These are phyloP conservation scores for Gambusia yucatana DNA, from an alignment of 2,797 vertebrate genomes.

Conservation along the genomic window DNA sequence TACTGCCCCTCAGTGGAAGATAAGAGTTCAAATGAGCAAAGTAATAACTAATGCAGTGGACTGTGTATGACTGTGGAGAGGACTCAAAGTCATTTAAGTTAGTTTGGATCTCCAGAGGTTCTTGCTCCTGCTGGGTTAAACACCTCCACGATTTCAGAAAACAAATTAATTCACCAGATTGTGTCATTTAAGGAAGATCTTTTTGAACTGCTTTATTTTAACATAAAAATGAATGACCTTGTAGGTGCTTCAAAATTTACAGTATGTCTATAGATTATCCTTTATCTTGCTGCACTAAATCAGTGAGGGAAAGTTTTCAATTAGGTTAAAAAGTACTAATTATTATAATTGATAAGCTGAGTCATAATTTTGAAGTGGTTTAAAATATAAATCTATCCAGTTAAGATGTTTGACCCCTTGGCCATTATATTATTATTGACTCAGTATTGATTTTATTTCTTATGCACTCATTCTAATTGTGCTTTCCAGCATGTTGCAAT, in stretches of 20 bases:
- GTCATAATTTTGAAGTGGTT: background rate
- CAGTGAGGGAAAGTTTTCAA: background rate
- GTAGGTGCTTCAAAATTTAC: background rate
- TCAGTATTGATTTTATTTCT: background rate
- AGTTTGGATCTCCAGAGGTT: conserved; percentile 30
- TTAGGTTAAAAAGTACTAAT: background rate
- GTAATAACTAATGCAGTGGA: conserved; percentile 9
- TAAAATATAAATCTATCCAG: conserved; percentile 17
- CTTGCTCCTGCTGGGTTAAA: conserved; percentile 12
- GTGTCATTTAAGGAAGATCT: background rate
- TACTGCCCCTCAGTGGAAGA: conserved; percentile 67
- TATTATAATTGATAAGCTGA: background rate
- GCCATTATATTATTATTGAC: background rate
- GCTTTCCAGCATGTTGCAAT: background rate
- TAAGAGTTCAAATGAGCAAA: background rate
- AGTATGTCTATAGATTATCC: background rate
- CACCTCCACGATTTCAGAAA: conserved; percentile 19
- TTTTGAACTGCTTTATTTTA: background rate
- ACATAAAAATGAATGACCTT: background rate
- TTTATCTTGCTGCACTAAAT: background rate
- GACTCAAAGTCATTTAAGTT: conserved; percentile 2
- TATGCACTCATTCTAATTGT: background rate
- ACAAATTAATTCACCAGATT: background rate
- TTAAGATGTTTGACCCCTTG: conserved; percentile 2
- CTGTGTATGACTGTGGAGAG: background rate